Conservation (phyloP, 2,797 vertebrate species). For the Carduelis carduelis region DNA sequence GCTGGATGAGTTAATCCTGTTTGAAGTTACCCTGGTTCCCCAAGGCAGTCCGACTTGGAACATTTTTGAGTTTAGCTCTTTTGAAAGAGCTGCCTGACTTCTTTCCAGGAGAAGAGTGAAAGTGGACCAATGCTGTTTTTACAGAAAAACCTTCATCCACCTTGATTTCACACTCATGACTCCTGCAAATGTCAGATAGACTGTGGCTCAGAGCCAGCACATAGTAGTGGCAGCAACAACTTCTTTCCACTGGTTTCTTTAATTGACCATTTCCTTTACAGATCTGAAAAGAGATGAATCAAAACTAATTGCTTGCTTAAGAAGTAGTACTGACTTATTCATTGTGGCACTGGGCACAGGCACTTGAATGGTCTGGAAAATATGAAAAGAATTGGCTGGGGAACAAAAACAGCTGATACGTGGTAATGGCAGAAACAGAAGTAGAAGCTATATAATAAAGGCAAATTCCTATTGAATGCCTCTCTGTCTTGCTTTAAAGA, state of each 20-base stretch:
- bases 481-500: constrained; percentile 52
- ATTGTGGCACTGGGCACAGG: constrained; percentile 37
- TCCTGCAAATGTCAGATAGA: neutral
- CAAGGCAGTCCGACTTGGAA: neutral
- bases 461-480: constrained; percentile 13
- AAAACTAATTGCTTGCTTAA: constrained; percentile 64
- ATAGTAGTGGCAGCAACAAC: neutral
- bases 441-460: constrained; percentile 47
- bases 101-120: neutral
- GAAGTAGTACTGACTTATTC: constrained; percentile 54
- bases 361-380: constrained; percentile 71
- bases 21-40: neutral
- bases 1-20: neutral
- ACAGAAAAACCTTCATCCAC: neutral
- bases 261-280: constrained; percentile 45
- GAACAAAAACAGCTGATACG: constrained; percentile 50
- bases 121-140: neutral
- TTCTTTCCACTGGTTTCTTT: constrained; percentile 13
- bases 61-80: neutral
- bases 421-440: constrained; percentile 69
- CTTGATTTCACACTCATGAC: neutral
- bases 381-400: constrained; percentile 67
- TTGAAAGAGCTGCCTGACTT: neutral
- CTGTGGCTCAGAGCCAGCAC: neutral
- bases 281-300: constrained; percentile 55